Evolutionary conservation across 2,888 invertebrate species (phyloP), one percentile per base, ranked within the genome.

Genomic region (Spilarctia lutea): DNA sequence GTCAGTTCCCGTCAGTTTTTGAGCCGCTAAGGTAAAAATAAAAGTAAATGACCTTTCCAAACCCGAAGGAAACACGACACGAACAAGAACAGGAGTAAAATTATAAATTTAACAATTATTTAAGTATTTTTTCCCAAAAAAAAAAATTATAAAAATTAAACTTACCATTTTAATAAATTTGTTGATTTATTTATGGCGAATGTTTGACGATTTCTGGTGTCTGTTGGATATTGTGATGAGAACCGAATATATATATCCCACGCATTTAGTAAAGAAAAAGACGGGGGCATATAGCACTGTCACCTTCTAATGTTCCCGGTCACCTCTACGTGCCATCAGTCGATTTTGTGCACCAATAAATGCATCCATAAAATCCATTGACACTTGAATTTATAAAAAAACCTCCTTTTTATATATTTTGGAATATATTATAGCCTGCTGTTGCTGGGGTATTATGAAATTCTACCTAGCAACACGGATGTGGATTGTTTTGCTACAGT

Each of bases 161-260:
- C 82, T 82, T 71, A 82, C 82, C 82, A 82, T 82, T 78, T 82
- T 52, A 68, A 42, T 30, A 68, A 63, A 42, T 67, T 66, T 20
- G 24, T 72, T 30, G 52, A 13, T 52, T 33, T 20, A n/a, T 65
- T 65, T 67, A 73, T 45, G 18, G 35, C 65, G 48, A 73, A n/a
- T 65, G 45, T 72, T 66, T 56, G 30, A 65, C 24, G 65, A 56
- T 48, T 63, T 52, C 56, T 42, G 63, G 69, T 70, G 75, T 81
- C 71, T 82, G 79, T 42, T 73, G 74, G 13, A 74, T 60, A 42
- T 35, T 69, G 20, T 33, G 13, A 65, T 48, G 30, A 52, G 68
- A 67, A 73, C 70, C 70, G 68, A 73, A 67, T 73, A 82, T 82
- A 30, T 68, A 82, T 82, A 82, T 75, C 66, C 66, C 68, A 39